phyloP scores from a whole-genome alignment of 2,797 vertebrate genomes.

The Australoheros facetus region DNA sequence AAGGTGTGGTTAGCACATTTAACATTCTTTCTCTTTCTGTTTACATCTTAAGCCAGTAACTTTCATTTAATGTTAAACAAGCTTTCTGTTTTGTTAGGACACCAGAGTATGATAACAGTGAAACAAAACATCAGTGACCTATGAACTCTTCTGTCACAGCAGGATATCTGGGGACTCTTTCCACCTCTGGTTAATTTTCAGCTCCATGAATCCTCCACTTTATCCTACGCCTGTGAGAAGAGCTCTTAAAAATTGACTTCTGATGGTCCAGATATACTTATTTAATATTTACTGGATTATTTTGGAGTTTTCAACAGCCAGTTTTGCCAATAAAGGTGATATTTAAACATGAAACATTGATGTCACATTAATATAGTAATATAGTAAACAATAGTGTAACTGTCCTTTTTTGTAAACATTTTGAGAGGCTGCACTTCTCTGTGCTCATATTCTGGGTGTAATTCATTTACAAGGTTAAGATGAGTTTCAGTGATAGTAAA shows the following conservation, averaged over 20 bases:
- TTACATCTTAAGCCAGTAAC: background rate
- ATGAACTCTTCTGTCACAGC: no score
- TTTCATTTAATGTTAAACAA: background rate
- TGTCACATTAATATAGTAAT: background rate
- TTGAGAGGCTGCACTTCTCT: background rate
- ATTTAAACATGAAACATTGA: no score
- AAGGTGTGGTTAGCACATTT: background rate
- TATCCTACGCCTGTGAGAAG: background rate
- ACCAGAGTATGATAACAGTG: background rate
- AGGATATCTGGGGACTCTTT: conserved; percentile 29
- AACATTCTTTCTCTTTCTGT: background rate
- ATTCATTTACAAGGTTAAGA: background rate
- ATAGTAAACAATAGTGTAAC: background rate
- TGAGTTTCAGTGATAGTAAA: background rate
- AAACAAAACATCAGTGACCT: background rate
- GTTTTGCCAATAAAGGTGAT: no score
- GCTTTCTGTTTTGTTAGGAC: background rate
- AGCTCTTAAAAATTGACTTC: background rate
- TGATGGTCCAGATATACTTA: background rate
- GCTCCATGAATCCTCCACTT: background rate
- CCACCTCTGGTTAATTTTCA: background rate
- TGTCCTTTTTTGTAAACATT: background rate
- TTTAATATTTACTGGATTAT: background rate
- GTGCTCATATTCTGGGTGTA: background rate
- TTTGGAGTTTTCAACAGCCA: background rate